Evolutionary conservation across 2,888 invertebrate genomes (phyloP).

Genomic region (Megalurothrips usitatus): DNA sequence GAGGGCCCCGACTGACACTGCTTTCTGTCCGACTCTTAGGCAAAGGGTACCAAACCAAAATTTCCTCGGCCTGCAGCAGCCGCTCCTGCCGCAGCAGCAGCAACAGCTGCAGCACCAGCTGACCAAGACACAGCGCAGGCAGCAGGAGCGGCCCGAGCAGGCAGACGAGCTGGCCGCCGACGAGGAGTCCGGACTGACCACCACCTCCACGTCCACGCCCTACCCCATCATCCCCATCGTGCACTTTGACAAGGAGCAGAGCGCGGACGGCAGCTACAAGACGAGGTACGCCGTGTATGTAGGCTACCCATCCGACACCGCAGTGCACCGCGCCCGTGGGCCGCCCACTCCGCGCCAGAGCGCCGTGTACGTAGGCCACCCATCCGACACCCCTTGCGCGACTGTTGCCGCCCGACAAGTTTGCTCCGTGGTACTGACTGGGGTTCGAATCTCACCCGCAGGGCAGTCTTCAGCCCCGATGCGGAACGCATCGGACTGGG

Average conservation of each 20-base stretch:
- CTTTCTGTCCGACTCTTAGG: constrained; percentile 4
- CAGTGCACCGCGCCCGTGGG: too few relatives aligned
- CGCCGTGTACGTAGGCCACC: not conserved
- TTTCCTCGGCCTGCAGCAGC: constrained; percentile 21
- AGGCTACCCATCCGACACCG: not conserved
- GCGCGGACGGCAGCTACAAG: constrained; percentile 77
- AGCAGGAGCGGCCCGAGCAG: not conserved
- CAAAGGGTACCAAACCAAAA: constrained; percentile 24
- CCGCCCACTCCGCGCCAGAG: not conserved
- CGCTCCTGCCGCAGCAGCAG: constrained; percentile 7
- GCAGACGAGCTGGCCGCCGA: not conserved
- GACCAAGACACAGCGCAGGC: not conserved
- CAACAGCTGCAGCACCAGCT: constrained; percentile 19
- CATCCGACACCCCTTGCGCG: not conserved
- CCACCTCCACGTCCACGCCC: constrained; percentile 28
- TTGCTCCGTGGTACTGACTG: not conserved
- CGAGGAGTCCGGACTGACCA: constrained; percentile 33
- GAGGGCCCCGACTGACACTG: not conserved
- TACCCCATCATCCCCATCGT: constrained; percentile 63
- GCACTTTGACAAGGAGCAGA: constrained; percentile 76
- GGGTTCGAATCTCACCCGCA: not conserved
- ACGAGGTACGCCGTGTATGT: constrained; percentile 53
- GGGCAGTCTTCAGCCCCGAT: not conserved
- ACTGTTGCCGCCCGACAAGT: too few relatives aligned
- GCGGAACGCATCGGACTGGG: too few relatives aligned